Evolutionary conservation across 2,113 vertebrate genomes (phyloP), one percentile per base, ranked within the genome.

Genomic region (Ictalurus furcatus): DNA sequence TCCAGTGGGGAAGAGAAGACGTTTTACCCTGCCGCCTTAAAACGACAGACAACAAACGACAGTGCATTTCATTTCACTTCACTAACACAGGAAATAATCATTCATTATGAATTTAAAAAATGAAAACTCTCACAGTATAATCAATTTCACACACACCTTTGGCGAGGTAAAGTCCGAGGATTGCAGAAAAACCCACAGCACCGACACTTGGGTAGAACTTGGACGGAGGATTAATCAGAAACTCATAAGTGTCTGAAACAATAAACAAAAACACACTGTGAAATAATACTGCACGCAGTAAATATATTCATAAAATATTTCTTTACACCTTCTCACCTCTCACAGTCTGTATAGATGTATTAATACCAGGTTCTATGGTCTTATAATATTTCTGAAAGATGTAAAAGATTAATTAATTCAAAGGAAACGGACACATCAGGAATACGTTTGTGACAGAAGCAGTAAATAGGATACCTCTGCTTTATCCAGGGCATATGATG

Each of bases 131-230:
- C 48, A 52, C 48, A 52, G 48, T 52, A 52, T 52, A 52, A 52
- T 9, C 16, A 85, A 30, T 28, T 59, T 40, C 12, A 37, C 23
- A 92, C 91, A 76, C 91, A 98, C 98, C 97, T 97, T 96, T 97
- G 89, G 97, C 96, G 85, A 99, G 93, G 90, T 96, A 96, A 58
- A 98, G 95, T 65, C 98, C 98, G 92, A 99, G 90, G 92, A 99
- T 91, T 84, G 98, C 98, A 59, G 97, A 97, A 93, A 98, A 97
- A 84, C 97, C 96, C 90, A 98, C 96, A 80, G 93, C 96, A 21
- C 97, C 97, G 67, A 97, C 95, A 79, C 97, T 97, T 93, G 98
- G 96, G 92, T 97, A 99, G 91, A 99, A 97, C 90, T 97, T 96
- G 82, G 97, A 93, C 61, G 98, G 97, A 0, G 98, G 97, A 91